A percentile compares a stretch with the other conserved stretches of the same genome.
These are phyloP conservation scores for Agrochola circellaris DNA, from an alignment of 2,888 invertebrate genomes.

Conservation along the genomic window DNA sequence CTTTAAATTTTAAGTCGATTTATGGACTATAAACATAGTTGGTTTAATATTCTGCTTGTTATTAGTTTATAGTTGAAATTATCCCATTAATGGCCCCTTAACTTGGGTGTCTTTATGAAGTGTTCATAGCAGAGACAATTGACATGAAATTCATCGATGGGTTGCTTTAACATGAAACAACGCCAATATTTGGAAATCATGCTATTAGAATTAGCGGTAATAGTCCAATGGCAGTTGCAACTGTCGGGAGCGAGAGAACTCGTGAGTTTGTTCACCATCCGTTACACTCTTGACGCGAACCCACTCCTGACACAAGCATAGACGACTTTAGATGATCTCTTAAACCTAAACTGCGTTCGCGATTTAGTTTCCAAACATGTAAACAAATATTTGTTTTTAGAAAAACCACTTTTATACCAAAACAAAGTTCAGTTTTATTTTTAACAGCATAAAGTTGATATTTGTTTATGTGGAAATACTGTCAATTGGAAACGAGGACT, in stretches of 20 bases:
- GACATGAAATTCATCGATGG: not conserved
- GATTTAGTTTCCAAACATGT: no score
- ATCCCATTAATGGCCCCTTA: not conserved
- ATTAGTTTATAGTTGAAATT: conserved; percentile 13
- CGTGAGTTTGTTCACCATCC: no score
- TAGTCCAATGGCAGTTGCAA: no score
- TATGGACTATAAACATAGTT: conserved; percentile 44
- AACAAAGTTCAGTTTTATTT: no score
- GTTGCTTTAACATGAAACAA: not conserved
- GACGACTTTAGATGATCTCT: not conserved
- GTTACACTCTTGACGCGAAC: not conserved
- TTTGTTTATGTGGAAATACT: no score
- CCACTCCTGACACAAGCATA: not conserved
- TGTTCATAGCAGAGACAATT: no score
- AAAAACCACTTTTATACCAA: no score
- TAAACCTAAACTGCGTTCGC: not conserved
- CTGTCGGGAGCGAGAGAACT: not conserved
- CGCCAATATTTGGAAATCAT: not conserved
- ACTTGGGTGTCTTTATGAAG: not conserved
- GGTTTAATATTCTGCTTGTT: conserved; percentile 33
- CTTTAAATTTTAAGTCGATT: conserved; percentile 64
- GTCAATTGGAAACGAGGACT: no score
- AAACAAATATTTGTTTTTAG: no score
- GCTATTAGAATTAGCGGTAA: not conserved
- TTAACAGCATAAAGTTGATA: no score